Conservation (phyloP, 2,888 invertebrate species). For the Brachypalpus laphriformis region DNA sequence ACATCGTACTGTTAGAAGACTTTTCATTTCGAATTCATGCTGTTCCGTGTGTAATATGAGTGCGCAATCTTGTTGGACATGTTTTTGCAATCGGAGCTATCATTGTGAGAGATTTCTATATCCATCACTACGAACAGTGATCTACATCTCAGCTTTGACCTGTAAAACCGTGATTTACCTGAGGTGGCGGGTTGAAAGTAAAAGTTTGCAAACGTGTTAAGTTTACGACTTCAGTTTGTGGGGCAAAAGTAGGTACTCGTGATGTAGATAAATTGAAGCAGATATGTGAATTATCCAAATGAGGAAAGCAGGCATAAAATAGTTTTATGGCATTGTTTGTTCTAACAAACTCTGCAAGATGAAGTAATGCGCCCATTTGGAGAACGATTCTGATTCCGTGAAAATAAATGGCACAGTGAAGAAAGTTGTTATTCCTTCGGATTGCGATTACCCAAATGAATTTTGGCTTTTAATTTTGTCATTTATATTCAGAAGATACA, state of each 20-base stretch:
- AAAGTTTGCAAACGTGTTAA: conserved; percentile 26
- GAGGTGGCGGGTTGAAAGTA: conserved; percentile 28
- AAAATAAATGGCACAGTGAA: no score
- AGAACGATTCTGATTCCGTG: no score
- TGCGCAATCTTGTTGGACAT: conserved; percentile 51
- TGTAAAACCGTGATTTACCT: conserved; percentile 31
- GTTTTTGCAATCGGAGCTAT: conserved; percentile 70
- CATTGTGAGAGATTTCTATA: conserved; percentile 45
- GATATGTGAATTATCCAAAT: not conserved
- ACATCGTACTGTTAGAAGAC: conserved; percentile 23
- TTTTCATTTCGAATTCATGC: conserved; percentile 66
- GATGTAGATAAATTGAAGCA: not conserved
- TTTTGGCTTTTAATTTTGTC: no score
- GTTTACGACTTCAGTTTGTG: not conserved
- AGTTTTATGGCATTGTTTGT: not conserved
- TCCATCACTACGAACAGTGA: not conserved
- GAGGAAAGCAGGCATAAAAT: not conserved
- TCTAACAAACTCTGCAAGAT: not conserved
- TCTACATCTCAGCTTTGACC: conserved; percentile 21
- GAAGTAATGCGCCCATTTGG: not conserved
- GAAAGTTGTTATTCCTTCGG: no score
- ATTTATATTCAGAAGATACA: no score
- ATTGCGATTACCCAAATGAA: no score
- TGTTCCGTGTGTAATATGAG: conserved; percentile 30
- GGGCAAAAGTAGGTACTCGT: not conserved